Evolutionary conservation across 2,113 vertebrate genomes (phyloP).

Genomic region (Origma solitaria): DNA sequence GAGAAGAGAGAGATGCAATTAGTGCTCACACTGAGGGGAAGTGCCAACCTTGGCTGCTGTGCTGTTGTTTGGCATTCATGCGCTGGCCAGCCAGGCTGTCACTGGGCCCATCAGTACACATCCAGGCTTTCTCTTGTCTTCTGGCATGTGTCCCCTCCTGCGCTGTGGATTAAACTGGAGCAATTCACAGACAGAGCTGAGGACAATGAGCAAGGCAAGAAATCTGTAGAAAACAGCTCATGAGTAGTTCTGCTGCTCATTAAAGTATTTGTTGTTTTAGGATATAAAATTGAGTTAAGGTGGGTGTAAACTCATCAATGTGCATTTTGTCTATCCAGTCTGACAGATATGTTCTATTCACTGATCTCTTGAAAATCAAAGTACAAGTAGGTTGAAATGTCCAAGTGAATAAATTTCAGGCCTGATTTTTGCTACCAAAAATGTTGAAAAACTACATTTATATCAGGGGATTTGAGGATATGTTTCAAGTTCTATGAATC

Average conservation of each 20-base stretch:
- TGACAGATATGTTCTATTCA: neutral
- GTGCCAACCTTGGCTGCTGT: neutral
- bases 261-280: neutral
- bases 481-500: neutral
- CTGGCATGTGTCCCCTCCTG: neutral
- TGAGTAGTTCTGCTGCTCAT: neutral
- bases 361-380: neutral
- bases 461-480: neutral
- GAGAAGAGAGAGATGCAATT: neutral
- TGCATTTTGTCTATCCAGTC: rapidly evolving
- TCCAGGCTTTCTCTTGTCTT: neutral
- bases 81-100: neutral
- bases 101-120: neutral
- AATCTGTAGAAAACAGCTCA: neutral
- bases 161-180: neutral
- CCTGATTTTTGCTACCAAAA: neutral
- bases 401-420: neutral
- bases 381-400: neutral
- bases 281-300: neutral
- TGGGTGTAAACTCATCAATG: rapidly evolving
- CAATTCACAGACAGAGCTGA: neutral
- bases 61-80: neutral
- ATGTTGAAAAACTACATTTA: neutral
- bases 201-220: neutral
- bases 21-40: neutral